Conservation (phyloP, 2,888 invertebrate genomes). For the Nomada ruficornis region DNA sequence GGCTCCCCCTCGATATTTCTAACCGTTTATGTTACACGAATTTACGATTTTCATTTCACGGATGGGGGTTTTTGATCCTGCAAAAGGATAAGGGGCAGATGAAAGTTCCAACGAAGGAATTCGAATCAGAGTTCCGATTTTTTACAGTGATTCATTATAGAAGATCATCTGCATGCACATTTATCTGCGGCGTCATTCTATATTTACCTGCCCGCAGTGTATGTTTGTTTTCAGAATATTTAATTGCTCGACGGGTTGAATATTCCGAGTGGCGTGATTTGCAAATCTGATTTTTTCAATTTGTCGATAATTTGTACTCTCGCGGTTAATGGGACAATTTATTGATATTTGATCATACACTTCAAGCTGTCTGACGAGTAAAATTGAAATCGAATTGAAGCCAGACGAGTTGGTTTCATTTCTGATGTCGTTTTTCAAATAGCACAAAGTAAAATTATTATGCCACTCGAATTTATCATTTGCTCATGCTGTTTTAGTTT, state of each 20-base stretch:
- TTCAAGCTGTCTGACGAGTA: too few species aligned
- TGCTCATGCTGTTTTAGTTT: too few species aligned
- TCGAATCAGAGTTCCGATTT: neutral
- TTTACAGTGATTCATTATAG: too few species aligned
- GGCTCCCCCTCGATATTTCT: neutral
- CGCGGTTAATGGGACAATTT: too few species aligned
- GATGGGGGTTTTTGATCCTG: neutral
- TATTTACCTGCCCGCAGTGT: neutral
- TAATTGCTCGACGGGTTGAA: neutral
- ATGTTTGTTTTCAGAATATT: neutral
- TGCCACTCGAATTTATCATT: too few species aligned
- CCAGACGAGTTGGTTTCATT: too few species aligned
- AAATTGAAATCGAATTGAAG: too few species aligned
- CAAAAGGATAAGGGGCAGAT: neutral
- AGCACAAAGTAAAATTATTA: too few species aligned
- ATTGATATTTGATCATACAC: too few species aligned
- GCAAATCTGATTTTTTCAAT: neutral
- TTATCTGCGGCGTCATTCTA: neutral
- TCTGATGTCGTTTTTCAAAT: too few species aligned
- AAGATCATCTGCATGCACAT: too few species aligned
- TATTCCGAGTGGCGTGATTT: neutral
- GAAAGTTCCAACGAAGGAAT: neutral
- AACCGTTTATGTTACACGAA: neutral
- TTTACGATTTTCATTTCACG: neutral
- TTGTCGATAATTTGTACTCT: too few species aligned